Evolutionary conservation across 2,797 vertebrate genomes (phyloP), one percentile per base, ranked within the genome.

Genomic region (Trachops cirrhosus): DNA sequence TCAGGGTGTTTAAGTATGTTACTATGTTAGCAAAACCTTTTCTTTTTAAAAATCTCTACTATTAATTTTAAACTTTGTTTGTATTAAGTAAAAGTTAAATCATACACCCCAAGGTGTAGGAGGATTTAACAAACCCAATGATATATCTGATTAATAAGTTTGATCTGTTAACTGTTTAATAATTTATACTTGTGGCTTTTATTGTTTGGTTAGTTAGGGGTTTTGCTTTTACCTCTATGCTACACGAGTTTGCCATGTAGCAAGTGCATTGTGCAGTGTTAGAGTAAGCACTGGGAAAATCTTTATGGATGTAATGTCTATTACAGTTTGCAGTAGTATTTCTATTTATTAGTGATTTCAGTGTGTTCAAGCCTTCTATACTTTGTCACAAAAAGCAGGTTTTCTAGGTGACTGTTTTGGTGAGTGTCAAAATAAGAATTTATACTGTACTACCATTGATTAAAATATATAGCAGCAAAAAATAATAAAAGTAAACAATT

Each of bases 231-330:
- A 97, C 98, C 99, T 99, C 99, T 98, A 98, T 99, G 99, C 99
- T 99, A 99, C 99, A 99, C 99, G 99, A 99, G 99, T 99, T 99
- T 98, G 99, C 99, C 99, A 99, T 99, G 99, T 99, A 99, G 99
- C 99, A 99, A 99, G 99, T 99, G 99, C 99, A 99, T 99, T 99
- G 99, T 99, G 99, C 99, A 99, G 99, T 99, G 99, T 99, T 99
- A 99, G 99, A 99, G 99, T 99, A 99, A 99, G 99, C 99, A 99
- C 99, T 99, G 99, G 99, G 99, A 99, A 98, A 96, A 99, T 98
- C 99, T 99, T 98, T 99, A 99, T 99, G 99, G 99, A 99, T 99
- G 99, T 99, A 99, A 99, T 99, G 99, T 99, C 99, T 99, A 99
- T 99, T 99, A 99, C 21, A 3, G 99, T 99, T 99, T 99, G 99